Evolutionary conservation across 2,888 invertebrate genomes (phyloP).

Genomic region (Ormyrus nitidulus): DNA sequence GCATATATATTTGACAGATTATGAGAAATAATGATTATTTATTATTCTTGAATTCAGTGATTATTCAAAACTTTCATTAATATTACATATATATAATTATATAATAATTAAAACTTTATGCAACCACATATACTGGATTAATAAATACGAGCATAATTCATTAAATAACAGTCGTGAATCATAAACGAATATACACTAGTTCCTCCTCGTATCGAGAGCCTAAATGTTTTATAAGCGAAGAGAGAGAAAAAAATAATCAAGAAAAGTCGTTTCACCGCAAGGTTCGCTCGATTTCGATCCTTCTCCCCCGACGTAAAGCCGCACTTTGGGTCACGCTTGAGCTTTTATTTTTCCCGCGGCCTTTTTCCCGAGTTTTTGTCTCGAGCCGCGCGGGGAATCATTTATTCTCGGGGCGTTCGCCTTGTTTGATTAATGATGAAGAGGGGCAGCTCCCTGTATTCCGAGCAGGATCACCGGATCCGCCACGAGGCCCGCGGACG

Average conservation of each 20-base stretch:
- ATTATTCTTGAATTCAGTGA: too few relatives aligned
- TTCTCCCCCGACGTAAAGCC: too few relatives aligned
- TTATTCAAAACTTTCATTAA: neutral
- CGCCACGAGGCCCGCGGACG: neutral
- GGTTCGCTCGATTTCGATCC: neutral
- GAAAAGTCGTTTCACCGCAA: slow-evolving; percentile 15
- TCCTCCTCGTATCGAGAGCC: too few relatives aligned
- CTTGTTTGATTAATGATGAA: slow-evolving; percentile 39
- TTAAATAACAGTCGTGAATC: too few relatives aligned
- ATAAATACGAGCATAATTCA: too few relatives aligned
- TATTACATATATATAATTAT: neutral
- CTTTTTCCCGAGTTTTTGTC: neutral
- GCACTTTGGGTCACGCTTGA: neutral
- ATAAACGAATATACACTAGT: too few relatives aligned
- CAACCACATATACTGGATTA: too few relatives aligned
- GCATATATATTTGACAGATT: too few relatives aligned
- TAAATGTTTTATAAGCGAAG: too few relatives aligned
- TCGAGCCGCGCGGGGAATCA: slow-evolving; percentile 9
- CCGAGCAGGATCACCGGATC: slow-evolving; percentile 3
- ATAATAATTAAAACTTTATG: neutral
- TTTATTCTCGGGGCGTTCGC: slow-evolving; percentile 23
- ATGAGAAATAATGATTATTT: too few relatives aligned
- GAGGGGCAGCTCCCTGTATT: neutral
- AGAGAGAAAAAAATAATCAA: slow-evolving; percentile 4
- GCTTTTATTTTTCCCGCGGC: neutral